These are phyloP conservation scores for Acanthisitta chloris DNA, from an alignment of 2,113 vertebrate species.

Conservation along the genomic window DNA sequence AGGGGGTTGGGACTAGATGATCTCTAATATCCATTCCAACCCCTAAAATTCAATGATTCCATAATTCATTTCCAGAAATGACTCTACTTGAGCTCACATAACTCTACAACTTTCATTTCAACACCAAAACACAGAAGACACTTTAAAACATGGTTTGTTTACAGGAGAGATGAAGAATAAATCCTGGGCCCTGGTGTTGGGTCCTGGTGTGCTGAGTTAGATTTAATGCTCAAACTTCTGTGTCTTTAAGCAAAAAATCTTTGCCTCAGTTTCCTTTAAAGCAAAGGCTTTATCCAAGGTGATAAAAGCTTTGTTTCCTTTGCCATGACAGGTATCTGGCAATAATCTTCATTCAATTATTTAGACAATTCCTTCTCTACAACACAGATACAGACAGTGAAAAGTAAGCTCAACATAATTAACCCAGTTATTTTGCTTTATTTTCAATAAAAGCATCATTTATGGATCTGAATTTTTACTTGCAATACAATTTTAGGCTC, in stretches of 20 bases:
- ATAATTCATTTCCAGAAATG: background rate
- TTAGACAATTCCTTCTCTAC: background rate
- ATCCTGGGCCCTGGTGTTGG: rapidly evolving
- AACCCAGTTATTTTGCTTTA: background rate
- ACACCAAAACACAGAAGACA: background rate
- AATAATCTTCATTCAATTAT: background rate
- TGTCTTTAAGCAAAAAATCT: background rate
- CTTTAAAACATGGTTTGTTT: background rate
- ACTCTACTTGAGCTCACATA: background rate
- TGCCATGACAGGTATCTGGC: background rate
- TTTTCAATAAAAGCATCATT: background rate
- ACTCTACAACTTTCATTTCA: background rate
- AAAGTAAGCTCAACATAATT: background rate
- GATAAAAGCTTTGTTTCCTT: background rate
- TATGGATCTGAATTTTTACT: background rate
- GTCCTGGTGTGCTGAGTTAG: background rate
- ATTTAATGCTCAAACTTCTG: background rate
- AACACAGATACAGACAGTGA: background rate
- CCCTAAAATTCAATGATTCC: too few relatives aligned
- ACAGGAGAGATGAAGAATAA: background rate
- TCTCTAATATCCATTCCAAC: too few relatives aligned
- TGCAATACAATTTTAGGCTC: background rate
- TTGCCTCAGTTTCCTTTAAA: background rate
- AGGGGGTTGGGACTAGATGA: too few relatives aligned
- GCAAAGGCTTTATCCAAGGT: background rate